phyloP scores from a whole-genome alignment of 2,888 invertebrate genomes.

The Hermaeophaga mercurialis region DNA sequence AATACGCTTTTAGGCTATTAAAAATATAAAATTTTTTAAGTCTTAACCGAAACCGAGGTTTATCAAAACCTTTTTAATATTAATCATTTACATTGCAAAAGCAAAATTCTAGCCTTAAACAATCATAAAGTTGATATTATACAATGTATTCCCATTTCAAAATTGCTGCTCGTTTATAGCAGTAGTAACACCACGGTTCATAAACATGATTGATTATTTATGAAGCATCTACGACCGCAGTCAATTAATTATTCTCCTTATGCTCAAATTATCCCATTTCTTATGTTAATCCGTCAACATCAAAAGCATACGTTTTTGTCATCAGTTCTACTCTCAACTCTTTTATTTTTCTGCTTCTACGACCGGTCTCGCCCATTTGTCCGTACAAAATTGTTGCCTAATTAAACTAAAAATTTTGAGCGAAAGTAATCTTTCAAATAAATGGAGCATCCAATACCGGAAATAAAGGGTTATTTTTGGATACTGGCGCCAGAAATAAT shows the following conservation, averaged over 20 bases:
- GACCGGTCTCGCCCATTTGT: not conserved
- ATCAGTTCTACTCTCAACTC: constrained; percentile 18
- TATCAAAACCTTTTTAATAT: too few species aligned
- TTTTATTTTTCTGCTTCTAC: constrained; percentile 12
- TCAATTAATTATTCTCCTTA: constrained; percentile 42
- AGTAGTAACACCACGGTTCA: constrained; percentile 22
- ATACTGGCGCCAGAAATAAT: constrained; percentile 3
- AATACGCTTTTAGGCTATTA: too few species aligned
- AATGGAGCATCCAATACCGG: constrained; percentile 10
- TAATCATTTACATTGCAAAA: too few species aligned
- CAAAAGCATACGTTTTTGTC: constrained; percentile 26
- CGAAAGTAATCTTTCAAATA: constrained; percentile 18
- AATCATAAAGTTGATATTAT: constrained; percentile 4
- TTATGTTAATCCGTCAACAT: constrained; percentile 43
- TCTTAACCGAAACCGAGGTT: too few species aligned
- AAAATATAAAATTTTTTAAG: too few species aligned
- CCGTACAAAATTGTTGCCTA: constrained; percentile 13
- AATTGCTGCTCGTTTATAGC: constrained; percentile 13
- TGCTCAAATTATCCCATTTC: constrained; percentile 44
- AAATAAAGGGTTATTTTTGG: constrained; percentile 7
- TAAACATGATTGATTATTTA: constrained; percentile 40
- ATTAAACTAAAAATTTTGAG: constrained; percentile 11
- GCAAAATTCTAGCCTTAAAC: too few species aligned
- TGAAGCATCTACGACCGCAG: constrained; percentile 39
- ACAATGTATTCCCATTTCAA: constrained; percentile 15